phyloP scores from a whole-genome alignment of 2,797 vertebrate genomes.

The Sylvilagus floridanus region DNA sequence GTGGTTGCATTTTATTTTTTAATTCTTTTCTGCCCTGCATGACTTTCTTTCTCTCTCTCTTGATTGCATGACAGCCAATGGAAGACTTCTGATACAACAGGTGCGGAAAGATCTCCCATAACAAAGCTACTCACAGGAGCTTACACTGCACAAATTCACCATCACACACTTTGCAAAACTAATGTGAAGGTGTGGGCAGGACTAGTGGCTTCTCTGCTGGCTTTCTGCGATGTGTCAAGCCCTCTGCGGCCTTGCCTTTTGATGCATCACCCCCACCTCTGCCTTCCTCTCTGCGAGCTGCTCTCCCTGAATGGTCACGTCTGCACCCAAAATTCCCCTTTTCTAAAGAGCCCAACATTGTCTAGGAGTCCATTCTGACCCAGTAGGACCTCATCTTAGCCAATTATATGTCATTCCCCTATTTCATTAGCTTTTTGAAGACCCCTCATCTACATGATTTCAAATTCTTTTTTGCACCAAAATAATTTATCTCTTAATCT shows the following conservation, averaged over 20 bases:
- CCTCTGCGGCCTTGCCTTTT: not conserved
- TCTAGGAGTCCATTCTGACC: not conserved
- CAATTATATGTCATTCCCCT: not conserved
- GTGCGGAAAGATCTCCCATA: not conserved
- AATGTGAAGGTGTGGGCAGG: not conserved
- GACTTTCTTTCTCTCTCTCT: not conserved
- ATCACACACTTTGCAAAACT: not conserved
- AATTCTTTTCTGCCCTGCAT: not conserved
- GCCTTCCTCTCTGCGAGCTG: not conserved
- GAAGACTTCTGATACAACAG: accelerated
- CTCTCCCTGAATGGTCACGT: not conserved
- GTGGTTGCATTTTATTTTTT: not conserved
- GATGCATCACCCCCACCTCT: not conserved
- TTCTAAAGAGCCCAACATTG: not conserved
- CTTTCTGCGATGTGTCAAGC: not conserved
- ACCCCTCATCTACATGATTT: too few relatives aligned
- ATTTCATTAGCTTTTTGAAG: not conserved
- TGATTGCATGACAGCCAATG: not conserved
- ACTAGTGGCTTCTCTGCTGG: not conserved
- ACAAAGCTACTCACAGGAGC: not conserved
- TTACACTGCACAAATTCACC: too few relatives aligned
- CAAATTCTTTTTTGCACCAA: too few relatives aligned
- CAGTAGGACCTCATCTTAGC: not conserved
- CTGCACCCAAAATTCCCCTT: not conserved
- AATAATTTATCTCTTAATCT: too few relatives aligned